These are phyloP conservation scores for Lissocephala sabroskyi DNA, from an alignment of 2,888 invertebrate species.

Conservation along the genomic window DNA sequence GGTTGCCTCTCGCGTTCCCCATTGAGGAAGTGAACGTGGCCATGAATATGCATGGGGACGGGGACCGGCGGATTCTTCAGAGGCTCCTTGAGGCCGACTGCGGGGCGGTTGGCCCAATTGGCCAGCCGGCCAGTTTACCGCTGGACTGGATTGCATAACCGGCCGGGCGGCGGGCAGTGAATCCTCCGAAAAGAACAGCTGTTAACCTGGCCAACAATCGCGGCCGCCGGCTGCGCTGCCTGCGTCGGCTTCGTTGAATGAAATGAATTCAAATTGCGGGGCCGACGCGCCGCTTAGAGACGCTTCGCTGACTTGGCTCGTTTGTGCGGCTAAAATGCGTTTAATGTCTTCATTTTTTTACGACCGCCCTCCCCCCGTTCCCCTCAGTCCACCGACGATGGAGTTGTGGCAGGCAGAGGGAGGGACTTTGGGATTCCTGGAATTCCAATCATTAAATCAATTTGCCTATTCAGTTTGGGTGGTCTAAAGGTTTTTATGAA, in stretches of 20 bases:
- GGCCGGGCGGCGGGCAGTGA: background rate
- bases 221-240: too few species aligned
- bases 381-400: too few species aligned
- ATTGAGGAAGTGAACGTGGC: conserved; percentile 34
- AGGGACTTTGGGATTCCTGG: too few species aligned
- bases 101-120: too few species aligned
- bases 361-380: too few species aligned
- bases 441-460: too few species aligned
- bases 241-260: background rate
- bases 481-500: too few species aligned
- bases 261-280: background rate
- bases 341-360: conserved; percentile 10
- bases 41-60: background rate
- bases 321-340: conserved; percentile 10
- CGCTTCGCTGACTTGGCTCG: background rate
- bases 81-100: too few species aligned
- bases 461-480: too few species aligned
- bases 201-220: too few species aligned
- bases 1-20: background rate
- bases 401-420: too few species aligned
- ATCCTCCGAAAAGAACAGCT: background rate
- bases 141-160: conserved; percentile 8
- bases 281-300: conserved; percentile 9
- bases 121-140: conserved; percentile 17
- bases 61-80: too few species aligned